Evolutionary conservation across 2,113 vertebrate genomes (phyloP).

Genomic region (Shinisaurus crocodilurus): DNA sequence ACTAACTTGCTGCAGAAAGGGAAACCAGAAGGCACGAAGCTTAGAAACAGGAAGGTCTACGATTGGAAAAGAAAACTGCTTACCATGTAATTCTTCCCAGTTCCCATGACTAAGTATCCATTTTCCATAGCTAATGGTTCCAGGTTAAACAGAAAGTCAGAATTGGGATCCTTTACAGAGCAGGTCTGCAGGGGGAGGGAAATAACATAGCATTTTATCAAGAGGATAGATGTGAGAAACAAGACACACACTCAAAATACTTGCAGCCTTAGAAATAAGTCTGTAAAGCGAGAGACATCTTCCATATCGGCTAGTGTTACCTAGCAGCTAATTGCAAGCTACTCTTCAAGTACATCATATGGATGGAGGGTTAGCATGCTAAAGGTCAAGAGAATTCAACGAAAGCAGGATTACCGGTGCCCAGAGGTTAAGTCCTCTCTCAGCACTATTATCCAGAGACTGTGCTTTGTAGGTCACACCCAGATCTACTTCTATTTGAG

Average conservation of each 20-base stretch:
- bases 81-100: conserved; percentile 87
- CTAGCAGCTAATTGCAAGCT: no score
- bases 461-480: not conserved
- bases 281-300: not conserved
- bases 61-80: conserved; percentile 33
- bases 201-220: not conserved
- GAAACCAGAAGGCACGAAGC: conserved; percentile 7
- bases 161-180: conserved; percentile 86
- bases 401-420: not conserved
- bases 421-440: not conserved
- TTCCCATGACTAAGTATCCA: conserved; percentile 75
- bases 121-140: conserved; percentile 75
- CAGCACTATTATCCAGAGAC: not conserved
- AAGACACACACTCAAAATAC: not conserved
- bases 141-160: conserved; percentile 89
- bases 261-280: not conserved
- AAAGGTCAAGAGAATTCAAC: not conserved
- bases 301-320: not conserved
- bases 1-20: not conserved
- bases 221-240: not conserved
- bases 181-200: conserved; percentile 75
- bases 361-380: not conserved
- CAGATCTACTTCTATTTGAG: not conserved
- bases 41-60: accelerated
- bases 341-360: not conserved